These are phyloP conservation scores for Ichneumon xanthorius DNA, from an alignment of 2,888 invertebrate genomes.

Conservation along the genomic window DNA sequence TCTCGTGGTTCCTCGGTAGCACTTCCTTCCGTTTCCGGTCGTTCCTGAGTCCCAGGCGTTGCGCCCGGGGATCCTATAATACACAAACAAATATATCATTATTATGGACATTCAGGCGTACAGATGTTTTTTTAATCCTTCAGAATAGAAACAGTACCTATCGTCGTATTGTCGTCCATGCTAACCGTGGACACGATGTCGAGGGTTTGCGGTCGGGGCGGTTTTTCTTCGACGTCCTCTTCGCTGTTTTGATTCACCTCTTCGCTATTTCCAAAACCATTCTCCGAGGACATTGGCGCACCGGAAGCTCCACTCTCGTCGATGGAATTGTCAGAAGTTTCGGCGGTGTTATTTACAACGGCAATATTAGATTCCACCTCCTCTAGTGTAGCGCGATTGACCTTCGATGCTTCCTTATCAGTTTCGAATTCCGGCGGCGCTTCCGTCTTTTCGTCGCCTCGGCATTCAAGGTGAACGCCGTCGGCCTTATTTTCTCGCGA, in stretches of 20 bases:
- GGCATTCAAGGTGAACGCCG: background rate
- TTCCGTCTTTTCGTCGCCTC: background rate
- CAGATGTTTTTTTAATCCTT: background rate
- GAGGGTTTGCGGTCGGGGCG: conserved; percentile 81
- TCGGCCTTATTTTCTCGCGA: background rate
- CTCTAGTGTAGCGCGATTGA: conserved; percentile 1
- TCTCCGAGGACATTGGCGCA: conserved; percentile 37
- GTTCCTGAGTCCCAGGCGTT: conserved; percentile 74
- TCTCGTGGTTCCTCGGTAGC: conserved; percentile 73
- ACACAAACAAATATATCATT: background rate
- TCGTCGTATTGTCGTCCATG: conserved; percentile 72
- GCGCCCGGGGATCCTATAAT: conserved; percentile 73
- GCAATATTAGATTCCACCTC: background rate
- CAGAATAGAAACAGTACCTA: conserved; percentile 69
- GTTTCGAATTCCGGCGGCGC: background rate
- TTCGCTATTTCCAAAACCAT: conserved; percentile 64
- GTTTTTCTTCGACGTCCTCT: conserved; percentile 76
- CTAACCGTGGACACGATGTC: conserved; percentile 79
- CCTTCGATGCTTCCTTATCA: background rate
- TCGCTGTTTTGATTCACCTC: conserved; percentile 71
- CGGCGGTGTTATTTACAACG: background rate
- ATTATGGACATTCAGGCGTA: background rate
- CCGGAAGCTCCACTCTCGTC: conserved; percentile 24
- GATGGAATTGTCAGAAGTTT: conserved; percentile 7
- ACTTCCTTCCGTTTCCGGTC: conserved; percentile 72